Evolutionary conservation across 2,797 vertebrate genomes (phyloP), one percentile per base, ranked within the genome.

Genomic region (Cynodonichthys magdalenae): DNA sequence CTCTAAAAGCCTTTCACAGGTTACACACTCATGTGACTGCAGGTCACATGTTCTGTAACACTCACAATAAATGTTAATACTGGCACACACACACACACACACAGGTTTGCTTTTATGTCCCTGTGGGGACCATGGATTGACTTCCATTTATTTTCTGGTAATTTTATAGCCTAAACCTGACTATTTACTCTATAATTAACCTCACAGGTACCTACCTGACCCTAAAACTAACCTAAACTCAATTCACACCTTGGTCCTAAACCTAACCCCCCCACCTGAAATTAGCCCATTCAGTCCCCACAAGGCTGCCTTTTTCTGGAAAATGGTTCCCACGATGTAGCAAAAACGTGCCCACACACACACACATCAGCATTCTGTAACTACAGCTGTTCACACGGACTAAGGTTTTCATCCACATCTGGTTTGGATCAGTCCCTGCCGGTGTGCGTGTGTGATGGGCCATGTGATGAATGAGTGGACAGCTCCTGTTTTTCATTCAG

Each of bases 311-410:
- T 24, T 24, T 24, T 24, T 24, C 24, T 24, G 24, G 24, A 24
- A 24, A 24, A 24, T 2, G 24, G 24, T 24, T 24, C 24, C 3
- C 3, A 24, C 24, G 2, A 24, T 24, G 24, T 24, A 24, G 24
- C 24, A 24, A 24, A 24, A 24, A 24, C 24, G 24, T 24, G 24
- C 24, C 24, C 24, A 60, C 59, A 58, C 58, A 53, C 48, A 66
- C 31, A 65, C 34, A 48, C 45, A 48, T 39, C 12, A 59, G 10
- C n/a, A 12, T 69, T 79, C 62, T 67, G 46, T 50, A 42, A 69
- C 24, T 71, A 81, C 87, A 90, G 85, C 89, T 87, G 88, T 82
- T 87, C 84, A 67, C 67, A 79, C 65, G 17, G 49, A 71, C 60
- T 42, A 31, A 62, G 62, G 57, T 78, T 82, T 85, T 71, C 59